A percentile compares a stretch with the other conserved stretches of the same genome.
These are phyloP conservation scores for Ochlodes sylvanus DNA, from an alignment of 2,888 invertebrate genomes.

Conservation along the genomic window DNA sequence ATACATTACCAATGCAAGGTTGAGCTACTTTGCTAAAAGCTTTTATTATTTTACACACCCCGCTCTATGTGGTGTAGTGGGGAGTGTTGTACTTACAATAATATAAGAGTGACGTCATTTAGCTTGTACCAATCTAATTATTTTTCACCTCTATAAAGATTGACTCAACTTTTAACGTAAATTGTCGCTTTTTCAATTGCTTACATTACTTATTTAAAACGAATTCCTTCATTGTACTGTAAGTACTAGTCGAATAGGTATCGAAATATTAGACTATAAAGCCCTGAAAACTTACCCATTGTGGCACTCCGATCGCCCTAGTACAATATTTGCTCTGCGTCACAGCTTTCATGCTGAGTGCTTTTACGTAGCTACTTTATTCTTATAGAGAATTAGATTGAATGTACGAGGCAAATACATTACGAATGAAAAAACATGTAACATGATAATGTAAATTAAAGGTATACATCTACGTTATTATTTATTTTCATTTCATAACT, in stretches of 20 bases:
- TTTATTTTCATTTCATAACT: no score
- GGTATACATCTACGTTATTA: no score
- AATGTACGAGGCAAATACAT: conserved; percentile 4
- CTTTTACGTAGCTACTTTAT: conserved; percentile 25
- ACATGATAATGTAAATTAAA: no score
- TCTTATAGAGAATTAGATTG: conserved; percentile 25
- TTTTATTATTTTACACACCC: conserved; percentile 12
- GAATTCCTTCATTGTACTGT: no score
- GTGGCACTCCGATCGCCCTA: conserved; percentile 8
- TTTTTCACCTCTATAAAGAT: no score
- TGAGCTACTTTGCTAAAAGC: conserved; percentile 10
- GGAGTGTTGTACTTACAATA: not conserved
- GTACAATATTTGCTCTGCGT: conserved; percentile 25
- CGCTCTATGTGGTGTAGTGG: not conserved
- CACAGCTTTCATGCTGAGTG: conserved; percentile 26
- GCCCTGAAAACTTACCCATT: not conserved
- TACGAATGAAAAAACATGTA: conserved; percentile 1
- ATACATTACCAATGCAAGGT: conserved; percentile 5
- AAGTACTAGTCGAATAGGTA: no score
- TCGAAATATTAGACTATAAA: no score
- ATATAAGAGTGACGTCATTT: not conserved
- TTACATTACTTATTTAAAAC: no score
- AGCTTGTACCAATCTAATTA: no score
- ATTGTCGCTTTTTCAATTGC: no score
- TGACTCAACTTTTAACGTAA: no score